Base-by-base conservation (phyloP, 1,140 invertebrate genomes). In the Wasmannia auropunctata region DNA sequence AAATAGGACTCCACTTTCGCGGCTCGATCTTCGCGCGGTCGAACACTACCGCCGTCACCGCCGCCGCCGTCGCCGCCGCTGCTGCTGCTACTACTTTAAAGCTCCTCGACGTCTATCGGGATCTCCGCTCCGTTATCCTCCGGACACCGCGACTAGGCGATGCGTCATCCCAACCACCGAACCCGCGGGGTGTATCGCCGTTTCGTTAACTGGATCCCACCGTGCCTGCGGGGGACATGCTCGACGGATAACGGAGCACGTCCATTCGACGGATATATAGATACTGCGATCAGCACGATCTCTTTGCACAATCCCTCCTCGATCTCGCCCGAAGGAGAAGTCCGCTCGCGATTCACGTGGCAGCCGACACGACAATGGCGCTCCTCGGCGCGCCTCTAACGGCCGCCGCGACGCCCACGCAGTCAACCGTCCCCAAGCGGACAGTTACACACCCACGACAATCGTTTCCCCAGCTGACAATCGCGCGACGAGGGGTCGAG, bases 391-490 rank as follows among this genome's bases (percentile, higher is more conserved):
- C 51, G 75, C 86, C 88, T 89, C 76, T 89, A 88, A 67, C 88
- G 74, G 88, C 87, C 84, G 58, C 46, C 89, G 88, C 88, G 89
- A 90, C 89, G 85, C 89, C 89, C 89, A 90, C 89, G 81, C 86
- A 90, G 86, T 90, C 89, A 87, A 90, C 85, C 89, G 88, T 80
- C 85, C 87, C 77, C 85, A 85, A 87, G 80, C 75, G 46, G 84
- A 86, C 85, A 28, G 75, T 91, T 91, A 88, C 86, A 89, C 90
- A 91, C 90, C 90, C 87, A 87, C 85, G 90, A 85, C 76, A 84
- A 74, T 11, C 70, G 80, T 79, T 83, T 60, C 28, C 51, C 56
- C 81, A 77, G 81, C 81, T 85, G 81, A 81, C 63, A 3, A 25
- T 5, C n/a, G 16, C 8, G 14, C 31, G 63, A 37, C 31, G 43